Evolutionary conservation across 2,888 invertebrate species (phyloP), one percentile per base, ranked within the genome.

Genomic region (Latheticus oryzae): DNA sequence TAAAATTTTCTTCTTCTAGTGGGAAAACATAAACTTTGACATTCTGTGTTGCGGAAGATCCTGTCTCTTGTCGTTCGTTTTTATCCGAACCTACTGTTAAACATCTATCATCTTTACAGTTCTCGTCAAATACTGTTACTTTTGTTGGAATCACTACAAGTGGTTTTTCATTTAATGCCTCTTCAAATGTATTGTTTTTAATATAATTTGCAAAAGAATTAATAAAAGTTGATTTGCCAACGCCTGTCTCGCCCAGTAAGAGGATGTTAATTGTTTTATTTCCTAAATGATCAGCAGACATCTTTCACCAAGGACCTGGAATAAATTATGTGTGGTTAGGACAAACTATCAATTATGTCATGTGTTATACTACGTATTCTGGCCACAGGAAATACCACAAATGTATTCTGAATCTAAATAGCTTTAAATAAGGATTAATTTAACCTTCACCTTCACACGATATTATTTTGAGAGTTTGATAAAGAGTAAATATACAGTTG

Each of bases 11-110:
- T 35, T 53, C 48, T 48, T 64, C 53, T 17, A 68, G 60, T 0
- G 60, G 57, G 40, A 70, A 69, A 5, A 65, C 61, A 40, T 68
- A 69, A 2, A 67, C 61, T 42, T 65, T 65, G 0, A 70, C 67
- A 17, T 58, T 59, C 33, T 68, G 68, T 1, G 68, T 70, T 1
- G 63, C 67, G 1, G 67, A 67, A 16, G 38, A 52, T 0, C 67
- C 68, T 5, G 40, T 13, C 16, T 61, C 43, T 9, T 40, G 24
- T 3, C 3, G 7, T 15, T 40, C 12, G 12, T 40, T 12, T 16
- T 45, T 13, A 9, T 45, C 11, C 3, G 19, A 7, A 8, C 26
- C 32, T 3, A 32, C 9, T 3, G 7, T 3, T 11, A 8, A 12
- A n/a, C n/a, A n/a, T 32, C 12, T 12, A 3, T 8, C 2, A 5